A percentile compares a stretch with the other conserved stretches of the same genome.
Evolutionary conservation across 2,797 vertebrate genomes (phyloP).

Genomic region (Euthynnus affinis): DNA sequence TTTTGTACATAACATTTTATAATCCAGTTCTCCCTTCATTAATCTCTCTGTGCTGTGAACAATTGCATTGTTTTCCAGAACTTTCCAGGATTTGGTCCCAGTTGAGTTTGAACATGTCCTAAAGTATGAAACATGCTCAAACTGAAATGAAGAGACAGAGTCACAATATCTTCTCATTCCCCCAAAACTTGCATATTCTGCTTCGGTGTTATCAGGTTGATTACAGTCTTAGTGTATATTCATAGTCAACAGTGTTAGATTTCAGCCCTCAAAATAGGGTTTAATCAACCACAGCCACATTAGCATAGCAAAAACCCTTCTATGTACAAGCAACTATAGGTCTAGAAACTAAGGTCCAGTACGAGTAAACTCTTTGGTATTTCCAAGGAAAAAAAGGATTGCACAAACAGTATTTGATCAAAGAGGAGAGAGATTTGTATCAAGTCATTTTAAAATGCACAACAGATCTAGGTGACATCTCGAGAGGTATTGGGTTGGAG

Average conservation of each 20-base stretch:
- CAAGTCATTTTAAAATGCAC: conserved; percentile 76
- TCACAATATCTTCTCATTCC: conserved; percentile 36
- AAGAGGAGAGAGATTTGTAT: conserved; percentile 69
- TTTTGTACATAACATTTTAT: conserved; percentile 34
- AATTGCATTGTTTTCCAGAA: conserved; percentile 67
- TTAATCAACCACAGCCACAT: conserved; percentile 64
- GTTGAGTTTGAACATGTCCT: conserved; percentile 27
- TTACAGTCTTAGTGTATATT: conserved; percentile 55
- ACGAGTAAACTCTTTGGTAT: conserved; percentile 64
- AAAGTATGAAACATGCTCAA: conserved; percentile 36
- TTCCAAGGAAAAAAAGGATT: conserved; percentile 62
- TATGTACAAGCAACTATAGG: conserved; percentile 64
- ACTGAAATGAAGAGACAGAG: conserved; percentile 41
- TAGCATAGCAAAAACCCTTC: conserved; percentile 54
- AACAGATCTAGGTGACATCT: conserved; percentile 72
- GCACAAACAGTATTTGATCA: conserved; percentile 73
- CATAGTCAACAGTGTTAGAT: conserved; percentile 64
- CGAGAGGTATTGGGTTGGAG: conserved; percentile 75
- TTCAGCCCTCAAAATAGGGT: conserved; percentile 73
- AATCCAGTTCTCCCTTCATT: conserved; percentile 68
- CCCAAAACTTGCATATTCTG: conserved; percentile 42
- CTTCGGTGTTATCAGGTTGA: conserved; percentile 51
- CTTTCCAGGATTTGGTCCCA: conserved; percentile 58
- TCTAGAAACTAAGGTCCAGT: conserved; percentile 66
- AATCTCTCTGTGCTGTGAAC: conserved; percentile 33